These are phyloP conservation scores for Spinus pinus DNA, from an alignment of 2,797 vertebrate genomes.

Conservation along the genomic window DNA sequence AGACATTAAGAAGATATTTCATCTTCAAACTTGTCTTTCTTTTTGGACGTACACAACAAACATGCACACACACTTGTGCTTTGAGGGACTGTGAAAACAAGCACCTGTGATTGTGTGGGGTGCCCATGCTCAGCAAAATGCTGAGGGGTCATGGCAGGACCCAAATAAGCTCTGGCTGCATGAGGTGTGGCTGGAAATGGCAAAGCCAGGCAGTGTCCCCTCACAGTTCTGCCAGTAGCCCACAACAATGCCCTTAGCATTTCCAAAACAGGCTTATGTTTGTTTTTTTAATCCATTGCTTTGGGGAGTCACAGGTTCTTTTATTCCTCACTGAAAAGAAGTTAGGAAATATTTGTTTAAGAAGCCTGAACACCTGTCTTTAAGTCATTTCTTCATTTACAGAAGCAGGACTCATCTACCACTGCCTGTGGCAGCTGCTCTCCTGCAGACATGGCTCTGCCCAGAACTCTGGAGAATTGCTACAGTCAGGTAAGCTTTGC, in stretches of 20 bases:
- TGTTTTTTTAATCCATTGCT: background rate
- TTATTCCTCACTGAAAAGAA: background rate
- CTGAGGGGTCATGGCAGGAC: background rate
- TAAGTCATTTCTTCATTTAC: background rate
- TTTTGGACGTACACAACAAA: accelerated
- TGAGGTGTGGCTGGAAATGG: background rate
- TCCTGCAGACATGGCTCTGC: background rate
- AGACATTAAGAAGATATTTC: background rate
- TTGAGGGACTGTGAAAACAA: background rate
- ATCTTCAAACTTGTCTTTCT: background rate
- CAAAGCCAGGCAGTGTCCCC: background rate
- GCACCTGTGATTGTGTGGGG: accelerated
- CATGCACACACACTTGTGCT: background rate
- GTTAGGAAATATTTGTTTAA: conserved; percentile 38
- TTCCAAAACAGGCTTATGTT: background rate
- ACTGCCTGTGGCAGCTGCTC: accelerated
- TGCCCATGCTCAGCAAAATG: background rate
- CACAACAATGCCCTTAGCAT: background rate
- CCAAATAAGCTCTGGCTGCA: background rate
- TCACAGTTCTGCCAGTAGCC: background rate
- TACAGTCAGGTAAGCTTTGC: background rate
- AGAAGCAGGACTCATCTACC: background rate
- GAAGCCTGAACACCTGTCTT: background rate
- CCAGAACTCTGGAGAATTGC: background rate
- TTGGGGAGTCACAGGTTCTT: background rate